Evolutionary conservation across 2,797 vertebrate species (phyloP), one percentile per base, ranked within the genome.

Genomic region (Nothura maculosa): DNA sequence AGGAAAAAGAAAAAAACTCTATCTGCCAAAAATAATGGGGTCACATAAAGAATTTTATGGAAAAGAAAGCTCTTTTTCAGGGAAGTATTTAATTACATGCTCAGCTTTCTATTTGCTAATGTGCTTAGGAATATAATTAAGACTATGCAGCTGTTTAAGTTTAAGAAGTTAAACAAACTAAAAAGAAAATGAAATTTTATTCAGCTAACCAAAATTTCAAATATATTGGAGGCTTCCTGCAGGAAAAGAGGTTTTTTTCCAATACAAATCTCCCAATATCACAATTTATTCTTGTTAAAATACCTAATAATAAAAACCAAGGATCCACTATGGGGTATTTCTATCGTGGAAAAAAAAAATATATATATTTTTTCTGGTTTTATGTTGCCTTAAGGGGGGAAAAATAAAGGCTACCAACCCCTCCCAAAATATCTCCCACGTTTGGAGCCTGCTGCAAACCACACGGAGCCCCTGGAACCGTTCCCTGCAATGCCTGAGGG

Each of bases 161-260:
- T 87, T 79, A 48, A 64, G n/a, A 80, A 79, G 3, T 60, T 76
- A 57, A 83, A 58, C 14, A 27, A 74, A 54, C 4, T 54, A 69
- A 90, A 85, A 82, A 60, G 22, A 14, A 74, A 89, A 61, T 17
- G n/a, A 77, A 77, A 68, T 77, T 77, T 36, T 61, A 38, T 45
- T 81, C 6, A 70, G 77, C 9, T 4, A 80, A 55, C 3, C 6
- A 57, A 60, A 67, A 45, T 40, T 75, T 90, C 17, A 78, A 68
- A 61, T 45, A 61, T 2, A 0, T 73, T 75, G 76, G 21, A 79
- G 69, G 75, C 61, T 32, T 61, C 27, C 50, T 76, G 9, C 21
- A 78, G 70, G 38, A 76, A 75, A 73, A 18, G 14, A 30, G 40
- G 40, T 13, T 40, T 28, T 72, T 88, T 91, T 69, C 12, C 48